Evolutionary conservation across 2,888 invertebrate genomes (phyloP), one percentile per base, ranked within the genome.

Genomic region (Cryptophagus acutangulus): DNA sequence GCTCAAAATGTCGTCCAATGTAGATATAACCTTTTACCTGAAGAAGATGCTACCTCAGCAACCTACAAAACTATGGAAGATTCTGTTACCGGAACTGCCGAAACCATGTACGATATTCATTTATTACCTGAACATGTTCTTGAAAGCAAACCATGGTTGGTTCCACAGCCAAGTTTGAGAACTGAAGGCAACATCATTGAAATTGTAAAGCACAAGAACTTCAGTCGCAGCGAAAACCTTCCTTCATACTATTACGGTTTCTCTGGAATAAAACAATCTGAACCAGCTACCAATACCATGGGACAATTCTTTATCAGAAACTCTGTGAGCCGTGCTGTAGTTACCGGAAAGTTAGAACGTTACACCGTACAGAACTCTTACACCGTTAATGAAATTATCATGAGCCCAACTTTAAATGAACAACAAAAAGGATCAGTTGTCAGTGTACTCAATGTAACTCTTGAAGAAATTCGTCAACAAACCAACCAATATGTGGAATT

Each of bases 41-140:
- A 59, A 28, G 51, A 58, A 33, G 70, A 74, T 34, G 61, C 66
- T n/a, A 63, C 71, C 12, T 75, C 72, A 51, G 82, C 76, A 2
- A 67, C 75, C 33, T 84, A 74, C 68, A 79, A 74, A 50, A 77
- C 77, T 48, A 79, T 83, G 79, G 84, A 85, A 66, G 74, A 78
- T 47, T 76, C 82, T 24, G 77, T 84, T 18, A 76, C 78, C 31
- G 85, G 85, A 33, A 75, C 76, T 61, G 81, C 81, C 51, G 81
- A 82, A 52, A 79, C 79, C n/a, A 57, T 77, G 10, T 84, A 85
- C 65, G 74, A 82, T 29, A 73, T 84, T 24, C 73, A 74, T 5
- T 77, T 77, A 4, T 67, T 81, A 31, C 71, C 76, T 4, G 66
- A 76, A 8, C 73, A 75, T 58, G 66, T 76, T 61, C 64, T 76